Conservation (phyloP, 2,113 vertebrate genomes). For the Glareola pratincola region DNA sequence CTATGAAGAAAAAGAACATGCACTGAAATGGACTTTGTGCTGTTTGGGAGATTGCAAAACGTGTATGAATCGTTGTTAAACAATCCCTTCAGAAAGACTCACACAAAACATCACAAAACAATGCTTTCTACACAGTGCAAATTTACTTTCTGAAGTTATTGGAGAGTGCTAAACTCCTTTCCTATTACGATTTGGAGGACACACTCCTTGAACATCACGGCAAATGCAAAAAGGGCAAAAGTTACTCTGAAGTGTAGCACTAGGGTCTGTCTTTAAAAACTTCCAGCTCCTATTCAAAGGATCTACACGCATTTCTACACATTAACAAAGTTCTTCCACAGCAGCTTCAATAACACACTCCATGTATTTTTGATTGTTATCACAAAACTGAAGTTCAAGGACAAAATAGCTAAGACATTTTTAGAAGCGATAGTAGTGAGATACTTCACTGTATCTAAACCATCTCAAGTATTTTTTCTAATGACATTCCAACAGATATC, state of each 20-base stretch:
- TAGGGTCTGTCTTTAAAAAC: not conserved
- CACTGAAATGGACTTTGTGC: not conserved
- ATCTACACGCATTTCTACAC: not conserved
- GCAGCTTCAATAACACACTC: not conserved
- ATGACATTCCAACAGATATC: conserved; percentile 13
- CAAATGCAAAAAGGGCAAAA: not conserved
- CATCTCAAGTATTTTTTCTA: not conserved
- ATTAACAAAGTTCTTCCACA: not conserved
- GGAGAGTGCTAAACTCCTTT: not conserved
- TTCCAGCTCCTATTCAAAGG: not conserved
- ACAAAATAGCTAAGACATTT: not conserved
- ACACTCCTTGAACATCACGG: not conserved
- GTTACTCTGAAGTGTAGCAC: not conserved
- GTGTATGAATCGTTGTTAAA: fast-evolving
- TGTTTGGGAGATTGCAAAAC: not conserved
- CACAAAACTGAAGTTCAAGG: not conserved
- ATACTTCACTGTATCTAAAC: not conserved
- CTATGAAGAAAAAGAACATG: not conserved
- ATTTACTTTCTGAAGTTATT: not conserved
- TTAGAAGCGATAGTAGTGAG: not conserved
- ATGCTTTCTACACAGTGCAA: fast-evolving
- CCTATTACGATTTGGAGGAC: not conserved
- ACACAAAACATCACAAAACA: not conserved
- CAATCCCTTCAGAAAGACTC: not conserved
- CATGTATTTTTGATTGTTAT: not conserved